Percentiles rank a stretch among this genome's conserved stretches.
phyloP scores from a whole-genome alignment of 2,888 invertebrate genomes.

The Mimachlamys varia region DNA sequence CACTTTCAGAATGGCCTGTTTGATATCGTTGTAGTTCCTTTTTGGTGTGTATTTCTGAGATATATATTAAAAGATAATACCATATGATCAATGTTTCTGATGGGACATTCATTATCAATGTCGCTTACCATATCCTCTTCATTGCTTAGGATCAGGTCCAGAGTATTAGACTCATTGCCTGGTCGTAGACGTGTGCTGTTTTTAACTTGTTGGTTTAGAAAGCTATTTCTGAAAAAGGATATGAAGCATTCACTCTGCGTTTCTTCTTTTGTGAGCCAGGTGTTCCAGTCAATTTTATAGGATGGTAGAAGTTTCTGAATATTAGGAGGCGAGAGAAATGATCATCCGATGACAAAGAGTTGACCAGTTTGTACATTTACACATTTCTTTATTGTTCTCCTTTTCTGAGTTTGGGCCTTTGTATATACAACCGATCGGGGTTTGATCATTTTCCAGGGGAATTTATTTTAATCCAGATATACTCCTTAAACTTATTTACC shows the following conservation, averaged over 20 bases:
- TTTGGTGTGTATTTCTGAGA: background rate
- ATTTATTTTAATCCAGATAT: background rate
- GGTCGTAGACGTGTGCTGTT: background rate
- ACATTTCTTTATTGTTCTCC: constrained; percentile 1
- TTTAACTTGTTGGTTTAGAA: constrained; percentile 29
- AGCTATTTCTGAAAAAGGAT: constrained; percentile 36
- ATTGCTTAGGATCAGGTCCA: background rate
- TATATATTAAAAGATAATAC: background rate
- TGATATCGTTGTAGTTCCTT: background rate
- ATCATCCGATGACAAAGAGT: background rate
- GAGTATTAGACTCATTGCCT: background rate
- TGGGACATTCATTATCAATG: background rate
- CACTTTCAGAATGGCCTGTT: no score
- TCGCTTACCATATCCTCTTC: background rate
- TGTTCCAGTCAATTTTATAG: constrained; percentile 42
- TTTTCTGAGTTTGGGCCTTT: constrained; percentile 36
- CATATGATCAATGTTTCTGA: background rate
- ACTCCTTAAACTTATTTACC: background rate
- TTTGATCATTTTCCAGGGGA: background rate
- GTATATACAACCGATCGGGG: constrained; percentile 39
- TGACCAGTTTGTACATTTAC: background rate
- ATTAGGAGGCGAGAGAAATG: constrained; percentile 22
- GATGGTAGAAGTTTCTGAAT: constrained; percentile 40
- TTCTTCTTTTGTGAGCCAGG: no score
- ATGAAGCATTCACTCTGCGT: background rate